A percentile compares a stretch with the other conserved stretches of the same genome.
Evolutionary conservation across 2,888 invertebrate genomes (phyloP).

Genomic region (Harpalus rubripes): DNA sequence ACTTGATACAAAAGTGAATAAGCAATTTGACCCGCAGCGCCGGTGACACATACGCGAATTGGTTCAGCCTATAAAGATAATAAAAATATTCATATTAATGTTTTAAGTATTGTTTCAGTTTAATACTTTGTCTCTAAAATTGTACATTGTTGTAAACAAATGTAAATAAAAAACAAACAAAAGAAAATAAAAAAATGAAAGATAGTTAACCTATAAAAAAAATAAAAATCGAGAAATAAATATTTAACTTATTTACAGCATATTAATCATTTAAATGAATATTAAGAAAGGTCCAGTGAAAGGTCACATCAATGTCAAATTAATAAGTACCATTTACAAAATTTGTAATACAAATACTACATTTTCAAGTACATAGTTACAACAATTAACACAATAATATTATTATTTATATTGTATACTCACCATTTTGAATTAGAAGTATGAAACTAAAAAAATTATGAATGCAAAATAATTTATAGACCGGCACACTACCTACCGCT

Average conservation of each 20-base stretch:
- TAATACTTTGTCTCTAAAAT: neutral
- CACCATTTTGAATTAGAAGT: slow-evolving; percentile 54
- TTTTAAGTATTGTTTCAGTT: slow-evolving; percentile 5
- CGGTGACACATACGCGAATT: slow-evolving; percentile 96
- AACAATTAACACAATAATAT: neutral
- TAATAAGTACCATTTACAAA: slow-evolving; percentile 18
- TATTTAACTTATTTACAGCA: neutral
- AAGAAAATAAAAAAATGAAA: slow-evolving; percentile 13
- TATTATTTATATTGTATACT: slow-evolving; percentile 21
- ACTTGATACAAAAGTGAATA: slow-evolving; percentile 97
- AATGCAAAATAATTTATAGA: slow-evolving; percentile 46
- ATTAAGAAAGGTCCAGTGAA: no score
- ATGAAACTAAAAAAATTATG: slow-evolving; percentile 49
- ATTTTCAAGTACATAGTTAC: neutral
- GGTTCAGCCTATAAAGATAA: slow-evolving; percentile 84
- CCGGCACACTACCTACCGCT: slow-evolving; percentile 30
- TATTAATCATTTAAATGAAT: neutral
- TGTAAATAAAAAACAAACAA: neutral
- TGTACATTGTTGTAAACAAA: neutral
- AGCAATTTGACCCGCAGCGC: slow-evolving; percentile 99
- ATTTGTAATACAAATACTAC: neutral
- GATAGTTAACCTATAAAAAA: slow-evolving; percentile 4
- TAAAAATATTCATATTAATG: slow-evolving; percentile 38
- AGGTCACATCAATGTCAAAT: slow-evolving; percentile 58
- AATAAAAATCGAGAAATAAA: neutral